phyloP scores from a whole-genome alignment of 2,113 vertebrate species.

The Mesembrinibis cayennensis region DNA sequence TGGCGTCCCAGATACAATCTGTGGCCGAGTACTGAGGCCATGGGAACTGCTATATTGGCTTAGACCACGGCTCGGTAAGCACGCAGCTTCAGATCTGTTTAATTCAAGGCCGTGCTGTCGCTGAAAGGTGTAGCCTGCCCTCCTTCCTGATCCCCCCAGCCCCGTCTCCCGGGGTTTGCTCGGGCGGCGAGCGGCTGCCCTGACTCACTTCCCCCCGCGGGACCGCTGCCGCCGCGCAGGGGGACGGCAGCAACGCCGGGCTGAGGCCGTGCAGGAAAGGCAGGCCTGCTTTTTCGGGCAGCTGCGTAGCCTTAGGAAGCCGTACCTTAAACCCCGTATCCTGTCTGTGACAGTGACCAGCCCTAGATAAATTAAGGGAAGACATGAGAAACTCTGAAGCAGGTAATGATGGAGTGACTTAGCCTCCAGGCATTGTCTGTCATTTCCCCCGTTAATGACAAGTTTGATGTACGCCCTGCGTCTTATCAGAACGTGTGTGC shows the following conservation, averaged over 20 bases:
- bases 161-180: neutral
- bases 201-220: neutral
- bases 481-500: neutral
- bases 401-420: neutral
- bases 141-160: neutral
- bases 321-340: neutral
- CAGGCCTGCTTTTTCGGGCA: neutral
- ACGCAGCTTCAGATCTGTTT: neutral
- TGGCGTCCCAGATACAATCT: neutral
- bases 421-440: neutral
- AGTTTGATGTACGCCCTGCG: neutral
- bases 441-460: neutral
- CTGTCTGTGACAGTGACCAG: slow-evolving; percentile 21
- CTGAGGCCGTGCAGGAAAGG: neutral
- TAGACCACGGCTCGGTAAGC: neutral
- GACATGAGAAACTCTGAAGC: neutral
- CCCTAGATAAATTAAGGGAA: neutral
- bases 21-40: neutral
- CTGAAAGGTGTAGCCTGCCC: neutral
- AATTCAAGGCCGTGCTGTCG: neutral
- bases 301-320: neutral
- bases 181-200: rapidly evolving
- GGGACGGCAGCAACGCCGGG: neutral
- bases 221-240: neutral
- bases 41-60: neutral